Conservation (phyloP, 2,888 invertebrate genomes). For the Trichogramma dendrolimi region DNA sequence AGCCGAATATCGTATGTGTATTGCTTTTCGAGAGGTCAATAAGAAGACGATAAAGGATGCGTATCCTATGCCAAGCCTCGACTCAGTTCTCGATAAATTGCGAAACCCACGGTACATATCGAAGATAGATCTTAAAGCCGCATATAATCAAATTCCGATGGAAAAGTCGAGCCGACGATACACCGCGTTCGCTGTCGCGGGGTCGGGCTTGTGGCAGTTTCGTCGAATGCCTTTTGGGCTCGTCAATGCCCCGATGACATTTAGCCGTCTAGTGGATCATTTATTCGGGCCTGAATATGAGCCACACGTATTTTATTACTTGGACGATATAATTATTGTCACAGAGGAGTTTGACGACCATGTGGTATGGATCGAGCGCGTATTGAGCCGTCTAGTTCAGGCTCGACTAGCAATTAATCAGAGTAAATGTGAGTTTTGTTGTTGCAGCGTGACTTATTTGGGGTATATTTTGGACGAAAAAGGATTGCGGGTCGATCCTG, state of each 20-base stretch:
- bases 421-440: too few relatives aligned
- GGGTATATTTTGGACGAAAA: too few relatives aligned
- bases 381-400: slow-evolving; percentile 10
- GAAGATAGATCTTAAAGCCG: slow-evolving; percentile 29
- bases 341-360: slow-evolving; percentile 30
- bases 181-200: slow-evolving; percentile 32
- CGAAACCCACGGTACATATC: slow-evolving; percentile 31
- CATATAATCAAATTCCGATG: too few relatives aligned
- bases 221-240: slow-evolving; percentile 24
- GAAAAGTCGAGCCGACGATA: slow-evolving; percentile 20
- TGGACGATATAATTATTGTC: slow-evolving; percentile 30
- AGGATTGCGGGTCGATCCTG: slow-evolving; percentile 31
- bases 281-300: slow-evolving; percentile 33
- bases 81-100: slow-evolving; percentile 35
- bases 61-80: slow-evolving; percentile 27
- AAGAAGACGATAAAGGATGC: slow-evolving; percentile 24
- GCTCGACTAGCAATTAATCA: slow-evolving; percentile 22
- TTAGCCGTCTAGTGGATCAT: slow-evolving; percentile 29
- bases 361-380: slow-evolving; percentile 5
- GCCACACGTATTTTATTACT: slow-evolving; percentile 24
- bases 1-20: too few relatives aligned
- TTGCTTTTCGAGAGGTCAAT: slow-evolving; percentile 23
- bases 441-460: too few relatives aligned
- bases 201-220: slow-evolving; percentile 32
- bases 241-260: slow-evolving; percentile 29